These are phyloP conservation scores for Sakesphorus luctuosus DNA, from an alignment of 2,113 vertebrate genomes.

Conservation along the genomic window DNA sequence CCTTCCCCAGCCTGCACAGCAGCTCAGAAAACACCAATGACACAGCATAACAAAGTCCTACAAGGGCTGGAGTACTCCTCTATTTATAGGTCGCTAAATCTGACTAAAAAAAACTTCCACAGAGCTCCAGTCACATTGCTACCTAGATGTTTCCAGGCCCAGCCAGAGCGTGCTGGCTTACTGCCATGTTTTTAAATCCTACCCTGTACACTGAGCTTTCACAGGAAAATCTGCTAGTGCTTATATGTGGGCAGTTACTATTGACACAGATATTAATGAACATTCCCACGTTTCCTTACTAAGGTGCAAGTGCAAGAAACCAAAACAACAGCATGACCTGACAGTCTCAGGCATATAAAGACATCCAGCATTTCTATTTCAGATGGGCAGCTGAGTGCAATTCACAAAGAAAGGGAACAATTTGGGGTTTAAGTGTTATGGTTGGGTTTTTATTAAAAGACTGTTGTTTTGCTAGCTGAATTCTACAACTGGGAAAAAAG, in stretches of 20 bases:
- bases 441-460: background rate
- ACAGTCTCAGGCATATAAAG: background rate
- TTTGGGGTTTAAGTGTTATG: background rate
- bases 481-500: background rate
- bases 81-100: conserved; percentile 50
- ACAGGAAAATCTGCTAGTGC: background rate
- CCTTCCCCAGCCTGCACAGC: background rate
- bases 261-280: conserved; percentile 37
- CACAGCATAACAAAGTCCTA: conserved; percentile 39
- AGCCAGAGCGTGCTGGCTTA: background rate
- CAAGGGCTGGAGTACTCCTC: conserved; percentile 35
- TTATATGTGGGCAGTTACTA: background rate
- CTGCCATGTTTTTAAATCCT: conserved; percentile 35
- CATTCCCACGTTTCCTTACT: background rate
- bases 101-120: conserved; percentile 7
- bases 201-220: background rate
- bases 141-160: conserved; percentile 43
- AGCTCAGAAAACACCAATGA: conserved; percentile 48
- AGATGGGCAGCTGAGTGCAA: background rate
- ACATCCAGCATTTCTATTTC: background rate
- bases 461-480: background rate
- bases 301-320: conserved; percentile 14
- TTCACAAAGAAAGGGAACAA: background rate
- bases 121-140: conserved; percentile 47
- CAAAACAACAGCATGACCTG: background rate